Evolutionary conservation across 2,888 invertebrate species (phyloP).

Genomic region (Branchellion lobata): DNA sequence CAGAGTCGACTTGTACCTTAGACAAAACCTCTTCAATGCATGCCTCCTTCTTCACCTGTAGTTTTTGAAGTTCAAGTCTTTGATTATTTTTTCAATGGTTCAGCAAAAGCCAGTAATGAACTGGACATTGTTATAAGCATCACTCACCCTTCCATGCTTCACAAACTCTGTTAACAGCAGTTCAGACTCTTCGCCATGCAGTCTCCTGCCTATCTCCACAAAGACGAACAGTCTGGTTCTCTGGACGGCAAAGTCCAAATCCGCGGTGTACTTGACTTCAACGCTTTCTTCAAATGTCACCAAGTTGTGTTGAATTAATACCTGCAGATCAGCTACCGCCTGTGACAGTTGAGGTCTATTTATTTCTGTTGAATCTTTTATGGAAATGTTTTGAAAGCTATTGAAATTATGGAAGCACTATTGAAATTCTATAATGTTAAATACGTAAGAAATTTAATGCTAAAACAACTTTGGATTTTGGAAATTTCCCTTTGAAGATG

Average conservation of each 20-base stretch:
- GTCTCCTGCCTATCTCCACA: conserved; percentile 1
- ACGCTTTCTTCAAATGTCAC: background rate
- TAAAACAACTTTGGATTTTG: background rate
- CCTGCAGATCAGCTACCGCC: background rate
- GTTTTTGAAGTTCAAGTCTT: too few relatives aligned
- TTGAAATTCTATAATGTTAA: too few relatives aligned
- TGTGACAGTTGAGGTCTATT: background rate
- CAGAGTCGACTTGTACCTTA: background rate
- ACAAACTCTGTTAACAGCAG: background rate
- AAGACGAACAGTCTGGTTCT: background rate
- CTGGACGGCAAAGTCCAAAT: background rate
- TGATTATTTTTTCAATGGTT: too few relatives aligned
- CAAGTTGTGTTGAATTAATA: background rate
- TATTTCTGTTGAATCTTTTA: background rate
- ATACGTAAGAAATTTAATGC: too few relatives aligned
- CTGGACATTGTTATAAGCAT: too few relatives aligned
- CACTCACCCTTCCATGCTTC: background rate
- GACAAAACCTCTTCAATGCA: background rate
- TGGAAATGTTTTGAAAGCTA: background rate
- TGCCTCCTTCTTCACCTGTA: background rate
- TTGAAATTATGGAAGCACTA: too few relatives aligned
- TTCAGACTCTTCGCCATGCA: background rate
- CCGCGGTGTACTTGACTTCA: background rate
- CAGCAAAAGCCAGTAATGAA: too few relatives aligned
- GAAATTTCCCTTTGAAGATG: conserved; percentile 3